These are phyloP conservation scores for Alsophila aescularia DNA, from an alignment of 2,888 invertebrate genomes.

Conservation along the genomic window DNA sequence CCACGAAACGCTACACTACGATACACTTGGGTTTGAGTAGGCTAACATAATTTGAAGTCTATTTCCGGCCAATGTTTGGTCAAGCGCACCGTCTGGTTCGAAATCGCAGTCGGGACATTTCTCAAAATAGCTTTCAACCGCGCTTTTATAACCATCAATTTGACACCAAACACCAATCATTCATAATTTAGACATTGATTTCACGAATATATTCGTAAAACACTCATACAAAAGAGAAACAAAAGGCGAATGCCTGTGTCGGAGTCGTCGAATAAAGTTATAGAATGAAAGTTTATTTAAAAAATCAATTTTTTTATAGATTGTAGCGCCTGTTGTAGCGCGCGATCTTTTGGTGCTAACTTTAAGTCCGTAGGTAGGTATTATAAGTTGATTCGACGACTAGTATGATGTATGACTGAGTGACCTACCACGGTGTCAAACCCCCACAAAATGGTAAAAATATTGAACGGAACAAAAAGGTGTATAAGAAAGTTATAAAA, in stretches of 20 bases:
- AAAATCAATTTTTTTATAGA: background rate
- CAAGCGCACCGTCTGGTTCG: background rate
- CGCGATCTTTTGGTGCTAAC: background rate
- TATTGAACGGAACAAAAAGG: slow-evolving; percentile 55
- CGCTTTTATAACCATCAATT: slow-evolving; percentile 56
- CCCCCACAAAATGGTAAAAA: slow-evolving; percentile 52
- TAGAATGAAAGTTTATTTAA: background rate
- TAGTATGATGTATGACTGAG: slow-evolving; percentile 51
- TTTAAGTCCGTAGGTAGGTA: too few relatives aligned
- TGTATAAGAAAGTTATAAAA: slow-evolving; percentile 55
- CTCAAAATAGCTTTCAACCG: slow-evolving; percentile 55
- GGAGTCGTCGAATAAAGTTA: slow-evolving; percentile 48
- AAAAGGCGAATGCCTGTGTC: slow-evolving; percentile 64
- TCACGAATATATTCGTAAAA: slow-evolving; percentile 52
- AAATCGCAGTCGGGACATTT: slow-evolving; percentile 8
- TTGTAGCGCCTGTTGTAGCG: background rate
- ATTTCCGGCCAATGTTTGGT: too few relatives aligned
- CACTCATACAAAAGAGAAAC: slow-evolving; percentile 67
- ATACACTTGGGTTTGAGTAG: too few relatives aligned
- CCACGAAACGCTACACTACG: too few relatives aligned
- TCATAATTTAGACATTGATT: slow-evolving; percentile 42
- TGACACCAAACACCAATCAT: slow-evolving; percentile 72
- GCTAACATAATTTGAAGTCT: too few relatives aligned
- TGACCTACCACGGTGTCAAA: slow-evolving; percentile 54
- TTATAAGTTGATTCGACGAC: slow-evolving; percentile 51